A percentile compares a stretch with the other conserved stretches of the same genome.
phyloP scores from a whole-genome alignment of 2,888 invertebrate genomes.

The Nomada ruficornis region DNA sequence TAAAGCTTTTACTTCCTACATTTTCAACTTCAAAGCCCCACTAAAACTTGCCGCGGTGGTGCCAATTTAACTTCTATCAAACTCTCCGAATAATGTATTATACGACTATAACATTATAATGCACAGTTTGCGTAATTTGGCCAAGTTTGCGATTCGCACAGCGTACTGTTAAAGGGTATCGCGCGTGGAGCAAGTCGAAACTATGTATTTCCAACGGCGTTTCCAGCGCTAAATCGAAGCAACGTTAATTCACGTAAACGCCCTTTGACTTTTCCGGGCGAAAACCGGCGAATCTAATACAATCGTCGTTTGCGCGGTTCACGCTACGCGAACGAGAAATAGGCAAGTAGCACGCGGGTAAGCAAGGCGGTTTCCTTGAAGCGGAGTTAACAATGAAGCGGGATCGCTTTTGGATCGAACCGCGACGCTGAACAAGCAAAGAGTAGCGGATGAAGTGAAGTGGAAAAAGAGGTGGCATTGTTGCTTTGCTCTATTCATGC shows the following conservation, averaged over 20 bases:
- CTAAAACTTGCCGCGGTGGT: neutral
- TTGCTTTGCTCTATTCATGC: conserved; percentile 49
- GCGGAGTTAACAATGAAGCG: conserved; percentile 57
- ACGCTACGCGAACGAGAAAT: conserved; percentile 19
- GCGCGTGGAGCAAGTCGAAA: neutral
- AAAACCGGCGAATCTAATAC: conserved; percentile 1
- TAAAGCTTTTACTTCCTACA: neutral
- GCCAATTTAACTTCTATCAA: neutral
- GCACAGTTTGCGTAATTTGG: too few species aligned
- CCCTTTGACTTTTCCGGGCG: neutral
- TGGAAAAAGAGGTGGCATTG: conserved; percentile 56
- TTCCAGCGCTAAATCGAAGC: neutral
- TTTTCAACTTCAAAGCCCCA: neutral
- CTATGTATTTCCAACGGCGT: neutral
- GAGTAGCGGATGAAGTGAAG: conserved; percentile 46
- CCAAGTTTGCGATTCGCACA: neutral
- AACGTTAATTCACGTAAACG: conserved; percentile 1
- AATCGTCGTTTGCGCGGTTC: neutral
- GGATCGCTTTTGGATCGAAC: conserved; percentile 54
- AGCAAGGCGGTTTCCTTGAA: conserved; percentile 59
- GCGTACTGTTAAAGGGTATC: too few species aligned
- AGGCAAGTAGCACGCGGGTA: neutral
- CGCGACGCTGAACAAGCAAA: conserved; percentile 52
- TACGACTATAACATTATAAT: too few species aligned
- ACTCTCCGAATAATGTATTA: neutral